Base-by-base conservation (phyloP, 2,888 invertebrate species). In the Tubulanus polymorphus region DNA sequence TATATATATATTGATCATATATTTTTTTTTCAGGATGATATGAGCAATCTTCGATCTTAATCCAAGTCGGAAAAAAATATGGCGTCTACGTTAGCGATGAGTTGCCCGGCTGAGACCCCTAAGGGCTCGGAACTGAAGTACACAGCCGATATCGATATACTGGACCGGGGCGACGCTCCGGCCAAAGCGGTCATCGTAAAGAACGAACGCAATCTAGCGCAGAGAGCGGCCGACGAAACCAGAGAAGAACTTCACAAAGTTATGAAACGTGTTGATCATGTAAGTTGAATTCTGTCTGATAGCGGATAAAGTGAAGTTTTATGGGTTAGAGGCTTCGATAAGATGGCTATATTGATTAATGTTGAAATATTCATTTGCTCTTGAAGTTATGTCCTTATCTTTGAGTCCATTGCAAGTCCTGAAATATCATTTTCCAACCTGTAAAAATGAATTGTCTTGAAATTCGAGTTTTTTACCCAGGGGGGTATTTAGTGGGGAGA, bases 181-280 rank as follows among this genome's bases (percentile, higher is more conserved):
- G 75, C 75, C 3, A 74, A 73, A 62, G 74, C 71, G 8, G 66
- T 76, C 50, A 68, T 78, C 28, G 75, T 74, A 57, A 70, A 68
- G 45, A 75, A 74, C 60, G 70, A 70, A 8, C 63, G 75, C 3
- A 70, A 74, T 1, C 59, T 73, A 48, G 72, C 75, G 0, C 71
- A 75, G 60, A 55, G 78, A 10, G 64, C 71, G 5, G 71, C 74
- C 1, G 73, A 76, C 53, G 74, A 76, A 54, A 76, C 76, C 1
- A 72, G 69, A 53, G 74, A 76, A 53, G 75, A 78, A 50, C 66
- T 76, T 50, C 63, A 68, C 30, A 73, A 73, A 57, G 76, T 78
- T 41, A 65, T 76, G 64, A 63, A 67, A 25, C 53, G 78, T 37
- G 75, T 78, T 15, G 75, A 76, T 28, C 70, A 64, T 55, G 73